Base-by-base conservation (phyloP, 2,888 invertebrate species). In the Abrostola tripartita region DNA sequence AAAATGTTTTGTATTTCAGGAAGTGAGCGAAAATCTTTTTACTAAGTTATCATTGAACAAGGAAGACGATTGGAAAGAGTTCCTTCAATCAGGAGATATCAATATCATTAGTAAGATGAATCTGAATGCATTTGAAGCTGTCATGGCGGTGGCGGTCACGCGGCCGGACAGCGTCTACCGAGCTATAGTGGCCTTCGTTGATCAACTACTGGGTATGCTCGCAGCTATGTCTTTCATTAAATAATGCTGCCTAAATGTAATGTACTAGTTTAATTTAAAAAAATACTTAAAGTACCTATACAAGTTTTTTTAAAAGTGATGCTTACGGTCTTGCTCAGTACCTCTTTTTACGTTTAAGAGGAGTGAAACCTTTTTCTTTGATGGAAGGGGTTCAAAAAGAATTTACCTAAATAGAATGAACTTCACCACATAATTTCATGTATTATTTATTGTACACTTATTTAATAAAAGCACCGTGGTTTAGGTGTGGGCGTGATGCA, bases 151-250 rank as follows among this genome's bases (percentile, higher is more conserved):
- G 0, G 97, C 98, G 87, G 96, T 97, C 0, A 91, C 98, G 5
- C 95, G 98, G 6, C 98, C 99, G 0, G 99, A 99, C 85, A 95
- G 97, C 57, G 92, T 98, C 38, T 96, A 98, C 79, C 96, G 97
- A 24, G 96, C 97, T 44, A 96, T 99, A 82, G 95, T 96, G 0
- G 95, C 96, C 50, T 97, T 98, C 86, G 96, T 97, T 0, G 95
- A 96, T 47, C 95, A 95, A 61, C 88, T 96, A 62, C 89, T 98
- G 63, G 97, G 97, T 95, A 66, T 58, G 73, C 65, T 44, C 12
- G 24, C 12, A 51, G 35, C 24, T 11, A 37, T 5, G 37, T 52
- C 37, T 11, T 12, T 12, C 0, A 9, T 1, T 12, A 5, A 36
- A 11, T 37, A 6, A 36, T 11, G 36, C n/a, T 10, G 14, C 36